Conservation (phyloP, 2,888 invertebrate species). For the Pollenia amentaria region DNA sequence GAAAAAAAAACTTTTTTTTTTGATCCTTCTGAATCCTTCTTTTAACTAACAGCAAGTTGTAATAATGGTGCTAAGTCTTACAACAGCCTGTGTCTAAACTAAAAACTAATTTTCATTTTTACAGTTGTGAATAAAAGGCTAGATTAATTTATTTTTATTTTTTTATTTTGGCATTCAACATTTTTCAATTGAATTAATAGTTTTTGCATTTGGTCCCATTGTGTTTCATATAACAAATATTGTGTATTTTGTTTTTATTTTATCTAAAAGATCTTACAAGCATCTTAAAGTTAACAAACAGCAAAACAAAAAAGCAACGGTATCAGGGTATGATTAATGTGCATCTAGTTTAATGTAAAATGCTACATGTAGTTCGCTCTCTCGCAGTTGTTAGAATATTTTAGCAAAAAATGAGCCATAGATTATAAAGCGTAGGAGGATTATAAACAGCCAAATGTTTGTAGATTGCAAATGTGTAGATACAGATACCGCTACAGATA, state of each 20-base stretch:
- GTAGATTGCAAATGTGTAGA: conserved; percentile 38
- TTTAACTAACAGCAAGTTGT: no score
- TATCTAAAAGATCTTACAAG: conserved; percentile 63
- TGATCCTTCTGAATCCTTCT: no score
- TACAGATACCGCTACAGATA: conserved; percentile 17
- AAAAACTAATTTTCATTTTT: no score
- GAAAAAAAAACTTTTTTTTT: no score
- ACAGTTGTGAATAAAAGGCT: no score
- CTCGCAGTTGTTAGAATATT: conserved; percentile 17
- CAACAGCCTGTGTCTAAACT: no score
- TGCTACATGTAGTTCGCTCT: background rate
- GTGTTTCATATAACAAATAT: conserved; percentile 9
- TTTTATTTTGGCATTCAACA: no score
- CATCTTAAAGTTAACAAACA: conserved; percentile 50
- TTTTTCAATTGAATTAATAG: no score
- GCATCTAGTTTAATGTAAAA: conserved; percentile 46
- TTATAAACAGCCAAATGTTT: conserved; percentile 54
- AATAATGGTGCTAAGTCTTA: no score
- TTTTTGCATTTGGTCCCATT: no score
- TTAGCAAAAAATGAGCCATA: background rate
- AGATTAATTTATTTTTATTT: no score
- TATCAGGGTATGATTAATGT: conserved; percentile 70
- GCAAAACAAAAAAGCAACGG: conserved; percentile 50
- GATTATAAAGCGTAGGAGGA: conserved; percentile 67
- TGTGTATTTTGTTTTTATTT: conserved; percentile 13